Evolutionary conservation across 1,140 invertebrate genomes (phyloP).

Genomic region (Drosophila bocqueti): DNA sequence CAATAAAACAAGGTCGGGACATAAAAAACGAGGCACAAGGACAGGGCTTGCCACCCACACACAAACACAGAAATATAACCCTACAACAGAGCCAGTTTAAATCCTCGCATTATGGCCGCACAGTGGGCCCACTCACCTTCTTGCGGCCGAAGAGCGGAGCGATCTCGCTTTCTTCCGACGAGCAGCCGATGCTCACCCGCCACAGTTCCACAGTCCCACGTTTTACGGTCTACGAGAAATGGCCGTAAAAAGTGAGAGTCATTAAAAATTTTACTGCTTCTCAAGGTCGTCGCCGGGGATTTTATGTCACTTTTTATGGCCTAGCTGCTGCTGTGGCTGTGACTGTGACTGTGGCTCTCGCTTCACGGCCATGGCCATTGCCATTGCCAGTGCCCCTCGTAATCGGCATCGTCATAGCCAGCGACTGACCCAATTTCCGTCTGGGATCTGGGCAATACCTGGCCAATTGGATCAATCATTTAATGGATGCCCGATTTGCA

Average conservation of each 20-base stretch:
- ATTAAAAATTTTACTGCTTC: slow-evolving; percentile 85
- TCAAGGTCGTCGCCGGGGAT: slow-evolving; percentile 82
- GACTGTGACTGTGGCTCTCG: slow-evolving; percentile 22
- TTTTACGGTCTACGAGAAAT: slow-evolving; percentile 76
- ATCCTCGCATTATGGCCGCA: slow-evolving; percentile 68
- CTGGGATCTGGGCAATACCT: slow-evolving; percentile 27
- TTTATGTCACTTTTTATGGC: slow-evolving; percentile 80
- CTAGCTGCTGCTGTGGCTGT: slow-evolving; percentile 29
- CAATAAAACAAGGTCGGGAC: slow-evolving; percentile 63
- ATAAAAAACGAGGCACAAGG: slow-evolving; percentile 64
- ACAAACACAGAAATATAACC: slow-evolving; percentile 2
- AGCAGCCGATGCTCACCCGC: slow-evolving; percentile 51
- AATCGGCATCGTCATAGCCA: slow-evolving; percentile 12
- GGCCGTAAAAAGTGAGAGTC: slow-evolving; percentile 84
- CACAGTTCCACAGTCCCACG: slow-evolving; percentile 54
- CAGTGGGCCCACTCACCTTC: slow-evolving; percentile 64
- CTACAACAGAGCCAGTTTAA: slow-evolving; percentile 43
- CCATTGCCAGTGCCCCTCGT: slow-evolving; percentile 4
- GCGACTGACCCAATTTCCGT: slow-evolving; percentile 64
- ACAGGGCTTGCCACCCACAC: slow-evolving; percentile 37
- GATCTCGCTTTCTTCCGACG: slow-evolving; percentile 56
- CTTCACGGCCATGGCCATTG: slow-evolving; percentile 31
- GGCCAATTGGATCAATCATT: slow-evolving; percentile 41
- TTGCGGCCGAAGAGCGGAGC: slow-evolving; percentile 59
- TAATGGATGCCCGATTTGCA: slow-evolving; percentile 23